Percentiles rank a stretch among this genome's conserved stretches.
phyloP scores from a whole-genome alignment of 2,888 invertebrate genomes.

The Eupithecia insigniata region DNA sequence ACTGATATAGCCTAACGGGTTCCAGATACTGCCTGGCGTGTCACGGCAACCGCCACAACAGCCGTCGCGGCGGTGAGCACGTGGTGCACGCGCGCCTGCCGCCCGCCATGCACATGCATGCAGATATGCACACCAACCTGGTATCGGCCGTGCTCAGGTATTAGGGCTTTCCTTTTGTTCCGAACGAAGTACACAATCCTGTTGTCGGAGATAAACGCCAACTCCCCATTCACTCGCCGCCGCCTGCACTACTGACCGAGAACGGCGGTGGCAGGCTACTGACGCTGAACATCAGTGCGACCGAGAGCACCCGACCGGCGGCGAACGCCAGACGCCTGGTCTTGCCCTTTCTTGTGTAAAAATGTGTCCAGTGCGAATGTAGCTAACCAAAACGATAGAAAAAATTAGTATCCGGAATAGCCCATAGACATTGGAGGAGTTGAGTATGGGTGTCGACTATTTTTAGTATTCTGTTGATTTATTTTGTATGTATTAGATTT shows the following conservation, averaged over 20 bases:
- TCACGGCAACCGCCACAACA: conserved; percentile 94
- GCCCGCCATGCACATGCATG: conserved; percentile 94
- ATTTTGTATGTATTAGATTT: no score
- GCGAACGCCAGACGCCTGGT: no score
- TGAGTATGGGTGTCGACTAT: no score
- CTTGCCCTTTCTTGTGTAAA: neutral
- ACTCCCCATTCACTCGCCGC: no score
- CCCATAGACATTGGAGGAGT: neutral
- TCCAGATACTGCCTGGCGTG: conserved; percentile 94
- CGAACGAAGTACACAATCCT: neutral
- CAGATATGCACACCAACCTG: conserved; percentile 96
- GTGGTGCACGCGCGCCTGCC: conserved; percentile 94
- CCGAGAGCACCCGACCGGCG: no score
- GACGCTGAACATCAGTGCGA: no score
- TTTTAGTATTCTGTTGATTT: no score
- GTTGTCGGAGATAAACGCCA: no score
- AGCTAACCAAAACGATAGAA: neutral
- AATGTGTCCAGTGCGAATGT: neutral
- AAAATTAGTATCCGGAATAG: neutral
- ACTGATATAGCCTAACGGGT: neutral
- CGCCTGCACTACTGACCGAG: no score
- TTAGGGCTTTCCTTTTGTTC: neutral
- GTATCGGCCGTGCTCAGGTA: conserved; percentile 97
- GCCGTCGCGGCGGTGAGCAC: conserved; percentile 94
- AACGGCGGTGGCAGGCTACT: no score